phyloP scores from a whole-genome alignment of 2,888 invertebrate genomes.

The Clivina fossor region DNA sequence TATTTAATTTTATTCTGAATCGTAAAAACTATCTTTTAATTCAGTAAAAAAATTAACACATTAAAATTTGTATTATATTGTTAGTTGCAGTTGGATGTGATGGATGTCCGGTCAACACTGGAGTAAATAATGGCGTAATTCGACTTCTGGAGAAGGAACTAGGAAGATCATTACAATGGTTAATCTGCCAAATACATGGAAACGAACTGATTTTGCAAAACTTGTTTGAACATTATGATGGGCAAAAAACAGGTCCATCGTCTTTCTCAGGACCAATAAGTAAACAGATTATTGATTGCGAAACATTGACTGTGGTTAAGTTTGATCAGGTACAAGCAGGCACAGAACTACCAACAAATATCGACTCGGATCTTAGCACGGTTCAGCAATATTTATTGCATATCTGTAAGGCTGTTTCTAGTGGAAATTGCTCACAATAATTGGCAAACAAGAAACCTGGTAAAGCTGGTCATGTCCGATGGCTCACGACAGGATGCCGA shows the following conservation, averaged over 20 bases:
- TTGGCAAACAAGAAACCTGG: not conserved
- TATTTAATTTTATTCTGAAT: no score
- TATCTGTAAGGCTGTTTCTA: not conserved
- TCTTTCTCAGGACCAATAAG: conserved; percentile 8
- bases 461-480: conserved; percentile 24
- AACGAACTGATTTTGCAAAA: conserved; percentile 13
- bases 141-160: not conserved
- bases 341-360: not conserved
- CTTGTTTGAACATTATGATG: conserved; percentile 15
- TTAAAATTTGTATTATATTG: no score
- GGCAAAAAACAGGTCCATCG: not conserved
- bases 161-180: conserved; percentile 12
- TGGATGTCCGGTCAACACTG: not conserved
- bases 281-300: not conserved
- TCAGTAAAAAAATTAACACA: no score
- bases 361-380: not conserved
- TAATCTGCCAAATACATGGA: conserved; percentile 18
- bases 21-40: no score
- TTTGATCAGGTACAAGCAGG: not conserved
- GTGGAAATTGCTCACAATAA: conserved; percentile 3
- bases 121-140: not conserved
- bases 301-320: not conserved
- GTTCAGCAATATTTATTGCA: not conserved
- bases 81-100: conserved; percentile 1
- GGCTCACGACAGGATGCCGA: conserved; percentile 37